Conservation (phyloP, 1,140 invertebrate species). For the Euwallacea similis region DNA sequence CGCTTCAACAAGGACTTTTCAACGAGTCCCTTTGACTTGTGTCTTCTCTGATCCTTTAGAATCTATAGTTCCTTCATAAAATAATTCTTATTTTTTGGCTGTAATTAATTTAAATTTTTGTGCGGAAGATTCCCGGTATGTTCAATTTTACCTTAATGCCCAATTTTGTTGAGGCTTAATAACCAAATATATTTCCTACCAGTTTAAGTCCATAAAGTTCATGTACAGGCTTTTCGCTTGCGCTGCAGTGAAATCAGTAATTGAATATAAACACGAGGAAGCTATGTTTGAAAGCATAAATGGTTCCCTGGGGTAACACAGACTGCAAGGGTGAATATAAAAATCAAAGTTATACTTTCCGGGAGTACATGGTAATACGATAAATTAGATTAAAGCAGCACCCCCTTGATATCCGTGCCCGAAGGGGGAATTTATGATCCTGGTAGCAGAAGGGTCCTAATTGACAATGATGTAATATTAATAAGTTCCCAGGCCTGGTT, state of each 20-base stretch:
- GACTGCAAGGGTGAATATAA: constrained; percentile 7
- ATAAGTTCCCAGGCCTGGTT: background rate
- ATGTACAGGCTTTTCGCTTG: background rate
- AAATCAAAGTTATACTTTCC: constrained; percentile 4
- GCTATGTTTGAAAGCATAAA: constrained; percentile 8
- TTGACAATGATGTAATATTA: constrained; percentile 27
- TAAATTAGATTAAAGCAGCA: background rate
- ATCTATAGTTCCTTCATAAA: too few species aligned
- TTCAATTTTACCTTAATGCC: too few species aligned
- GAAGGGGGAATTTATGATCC: constrained; percentile 14
- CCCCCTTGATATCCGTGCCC: background rate
- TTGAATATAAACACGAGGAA: constrained; percentile 9
- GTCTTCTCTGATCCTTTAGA: too few species aligned
- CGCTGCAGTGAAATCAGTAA: background rate
- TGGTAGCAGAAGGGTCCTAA: constrained; percentile 15
- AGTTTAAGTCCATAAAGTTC: constrained; percentile 1
- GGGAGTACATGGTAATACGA: background rate
- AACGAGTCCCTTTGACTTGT: too few species aligned
- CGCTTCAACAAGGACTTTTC: too few species aligned
- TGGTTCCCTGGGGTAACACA: background rate
- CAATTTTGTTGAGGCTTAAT: background rate
- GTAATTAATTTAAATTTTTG: too few species aligned
- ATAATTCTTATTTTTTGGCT: too few species aligned
- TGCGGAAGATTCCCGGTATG: too few species aligned
- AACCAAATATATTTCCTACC: constrained; percentile 3